Evolutionary conservation across 2,113 vertebrate species (phyloP).

Genomic region (Azemiops feae): DNA sequence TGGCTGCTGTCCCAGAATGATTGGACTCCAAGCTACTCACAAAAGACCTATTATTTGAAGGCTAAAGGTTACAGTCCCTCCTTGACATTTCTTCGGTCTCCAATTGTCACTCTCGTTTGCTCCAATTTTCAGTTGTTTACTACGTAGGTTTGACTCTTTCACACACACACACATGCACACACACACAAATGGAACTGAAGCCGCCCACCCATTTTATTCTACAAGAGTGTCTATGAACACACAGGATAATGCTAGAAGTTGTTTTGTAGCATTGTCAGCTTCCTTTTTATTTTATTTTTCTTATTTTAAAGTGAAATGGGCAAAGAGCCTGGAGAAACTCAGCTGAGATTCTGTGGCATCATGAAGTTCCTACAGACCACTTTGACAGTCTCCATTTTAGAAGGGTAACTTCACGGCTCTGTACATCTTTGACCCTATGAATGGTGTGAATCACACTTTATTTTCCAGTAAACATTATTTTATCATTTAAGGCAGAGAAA

Average conservation of each 20-base stretch:
- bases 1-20: background rate
- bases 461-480: slow-evolving; percentile 27
- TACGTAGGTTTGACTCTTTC: background rate
- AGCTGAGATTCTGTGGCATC: background rate
- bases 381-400: background rate
- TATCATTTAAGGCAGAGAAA: slow-evolving; percentile 15
- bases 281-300: background rate
- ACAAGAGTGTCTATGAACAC: background rate
- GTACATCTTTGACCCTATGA: background rate
- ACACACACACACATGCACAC: background rate
- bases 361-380: background rate
- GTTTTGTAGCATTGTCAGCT: background rate
- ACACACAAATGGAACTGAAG: background rate
- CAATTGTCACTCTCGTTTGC: background rate
- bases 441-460: background rate
- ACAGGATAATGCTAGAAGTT: background rate
- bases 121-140: background rate
- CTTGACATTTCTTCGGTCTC: background rate
- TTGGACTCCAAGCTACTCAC: background rate
- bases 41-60: background rate
- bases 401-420: background rate
- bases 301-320: background rate
- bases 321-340: background rate
- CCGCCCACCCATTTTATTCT: background rate
- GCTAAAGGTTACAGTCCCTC: background rate